Percentiles rank a stretch among this genome's conserved stretches.
Conservation (phyloP, 1,140 invertebrate genomes). For the Drosophila baimaii region DNA sequence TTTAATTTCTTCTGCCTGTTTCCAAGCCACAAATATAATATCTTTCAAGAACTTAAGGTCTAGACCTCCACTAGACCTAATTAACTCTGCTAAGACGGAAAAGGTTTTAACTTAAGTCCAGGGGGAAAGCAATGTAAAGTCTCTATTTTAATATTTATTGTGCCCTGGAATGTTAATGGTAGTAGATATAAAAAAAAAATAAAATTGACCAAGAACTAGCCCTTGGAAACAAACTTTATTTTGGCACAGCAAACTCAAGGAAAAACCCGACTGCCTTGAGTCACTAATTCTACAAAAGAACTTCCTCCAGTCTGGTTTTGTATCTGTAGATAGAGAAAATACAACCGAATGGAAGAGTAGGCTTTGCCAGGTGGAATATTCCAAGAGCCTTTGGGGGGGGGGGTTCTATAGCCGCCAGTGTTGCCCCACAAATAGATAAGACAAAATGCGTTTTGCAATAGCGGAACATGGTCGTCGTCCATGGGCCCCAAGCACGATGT, state of each 20-base stretch:
- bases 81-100: not conserved
- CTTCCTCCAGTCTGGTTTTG: constrained; percentile 17
- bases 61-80: not conserved
- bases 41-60: not conserved
- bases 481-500: constrained; percentile 53
- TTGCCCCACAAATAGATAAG: constrained; percentile 59
- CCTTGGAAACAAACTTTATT: constrained; percentile 10
- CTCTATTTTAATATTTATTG: constrained; percentile 14
- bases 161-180: constrained; percentile 11
- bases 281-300: constrained; percentile 13
- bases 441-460: constrained; percentile 76
- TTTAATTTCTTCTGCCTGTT: not conserved
- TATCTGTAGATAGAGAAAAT: constrained; percentile 35
- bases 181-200: too few relatives aligned
- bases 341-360: not conserved
- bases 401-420: constrained; percentile 30
- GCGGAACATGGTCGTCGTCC: constrained; percentile 37
- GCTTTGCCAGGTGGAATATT: constrained; percentile 32
- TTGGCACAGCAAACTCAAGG: not conserved
- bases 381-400: constrained; percentile 36
- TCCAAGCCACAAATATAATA: constrained; percentile 6
- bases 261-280: not conserved
- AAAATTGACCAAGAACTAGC: too few relatives aligned
- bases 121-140: constrained; percentile 15
- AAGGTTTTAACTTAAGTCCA: constrained; percentile 3